Percentiles rank a stretch among this genome's conserved stretches.
These are phyloP conservation scores for Eilema caniola DNA, from an alignment of 2,888 invertebrate genomes.

Conservation along the genomic window DNA sequence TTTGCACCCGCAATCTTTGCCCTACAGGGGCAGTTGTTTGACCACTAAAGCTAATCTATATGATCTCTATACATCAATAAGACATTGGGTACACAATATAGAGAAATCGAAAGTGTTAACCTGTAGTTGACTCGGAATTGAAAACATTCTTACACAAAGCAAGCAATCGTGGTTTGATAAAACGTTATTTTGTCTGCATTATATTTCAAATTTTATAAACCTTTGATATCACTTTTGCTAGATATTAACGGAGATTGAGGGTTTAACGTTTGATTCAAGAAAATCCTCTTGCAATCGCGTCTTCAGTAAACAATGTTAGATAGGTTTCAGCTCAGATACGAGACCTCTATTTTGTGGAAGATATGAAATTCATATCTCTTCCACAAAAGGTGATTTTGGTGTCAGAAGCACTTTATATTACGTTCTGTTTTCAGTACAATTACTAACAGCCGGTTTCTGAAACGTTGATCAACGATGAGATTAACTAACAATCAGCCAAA, in stretches of 20 bases:
- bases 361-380: neutral
- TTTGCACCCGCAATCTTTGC: too few relatives aligned
- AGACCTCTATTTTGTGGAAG: neutral
- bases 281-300: neutral
- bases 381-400: neutral
- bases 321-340: neutral
- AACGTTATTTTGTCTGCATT: neutral
- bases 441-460: too few relatives aligned
- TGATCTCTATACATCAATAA: too few relatives aligned
- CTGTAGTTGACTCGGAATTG: too few relatives aligned
- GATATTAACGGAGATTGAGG: neutral
- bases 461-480: too few relatives aligned
- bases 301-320: neutral
- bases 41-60: too few relatives aligned
- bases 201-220: neutral
- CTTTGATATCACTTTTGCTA: neutral
- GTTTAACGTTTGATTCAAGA: neutral
- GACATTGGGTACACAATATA: too few relatives aligned
- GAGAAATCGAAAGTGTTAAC: too few relatives aligned
- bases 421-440: too few relatives aligned
- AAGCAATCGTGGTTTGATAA: conserved; percentile 1
- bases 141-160: neutral
- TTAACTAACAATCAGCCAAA: too few relatives aligned
- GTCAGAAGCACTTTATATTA: too few relatives aligned
- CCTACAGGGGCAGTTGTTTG: too few relatives aligned